A percentile compares a stretch with the other conserved stretches of the same genome.
Conservation (phyloP, 2,113 vertebrate genomes). For the Gila orcuttii region DNA sequence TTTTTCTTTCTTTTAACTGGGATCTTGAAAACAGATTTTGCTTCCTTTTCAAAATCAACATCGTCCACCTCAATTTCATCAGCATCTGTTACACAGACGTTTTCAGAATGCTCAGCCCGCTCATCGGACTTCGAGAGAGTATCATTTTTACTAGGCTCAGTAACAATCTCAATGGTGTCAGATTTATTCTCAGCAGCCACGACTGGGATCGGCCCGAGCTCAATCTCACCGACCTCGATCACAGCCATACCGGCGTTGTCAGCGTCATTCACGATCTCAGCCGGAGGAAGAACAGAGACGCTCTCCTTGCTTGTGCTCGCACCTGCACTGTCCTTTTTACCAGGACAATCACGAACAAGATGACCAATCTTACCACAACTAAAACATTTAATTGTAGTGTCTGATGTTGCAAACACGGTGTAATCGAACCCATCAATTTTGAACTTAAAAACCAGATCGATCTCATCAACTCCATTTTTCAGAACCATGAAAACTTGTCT, state of each 20-base stretch:
- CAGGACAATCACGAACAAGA: not conserved
- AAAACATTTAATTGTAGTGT: not conserved
- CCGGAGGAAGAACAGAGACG: not conserved
- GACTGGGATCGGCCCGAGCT: not conserved
- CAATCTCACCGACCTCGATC: not conserved
- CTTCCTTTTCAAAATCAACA: not conserved
- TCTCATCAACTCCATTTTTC: not conserved
- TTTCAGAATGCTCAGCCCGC: not conserved
- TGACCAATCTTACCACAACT: not conserved
- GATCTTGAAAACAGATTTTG: too few relatives aligned
- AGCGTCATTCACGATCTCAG: not conserved
- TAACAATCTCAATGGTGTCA: not conserved
- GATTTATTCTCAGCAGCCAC: not conserved
- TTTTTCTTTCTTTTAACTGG: too few relatives aligned
- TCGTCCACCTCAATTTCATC: not conserved
- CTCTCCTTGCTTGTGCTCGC: not conserved
- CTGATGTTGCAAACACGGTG: not conserved
- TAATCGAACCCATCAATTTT: not conserved
- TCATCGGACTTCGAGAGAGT: not conserved
- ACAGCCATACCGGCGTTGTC: not conserved
- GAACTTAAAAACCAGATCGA: not conserved
- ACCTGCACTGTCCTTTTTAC: not conserved
- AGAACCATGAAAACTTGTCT: constrained; percentile 8
- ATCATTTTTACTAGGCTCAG: not conserved
- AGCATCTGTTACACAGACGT: not conserved